Conservation (phyloP, 2,113 vertebrate genomes). For the Hemibagrus wyckioides region DNA sequence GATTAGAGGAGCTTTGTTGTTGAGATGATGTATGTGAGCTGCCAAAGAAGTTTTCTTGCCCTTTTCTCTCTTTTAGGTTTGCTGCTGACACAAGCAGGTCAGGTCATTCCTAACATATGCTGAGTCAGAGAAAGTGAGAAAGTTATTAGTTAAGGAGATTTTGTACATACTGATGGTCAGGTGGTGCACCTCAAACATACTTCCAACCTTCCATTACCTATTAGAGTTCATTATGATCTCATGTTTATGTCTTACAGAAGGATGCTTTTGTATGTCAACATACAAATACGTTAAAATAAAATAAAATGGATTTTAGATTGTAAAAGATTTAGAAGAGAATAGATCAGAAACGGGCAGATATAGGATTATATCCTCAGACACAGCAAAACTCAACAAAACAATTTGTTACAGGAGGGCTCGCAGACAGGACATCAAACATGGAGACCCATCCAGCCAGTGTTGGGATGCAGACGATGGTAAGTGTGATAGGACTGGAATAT, state of each 20-base stretch:
- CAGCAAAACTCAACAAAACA: not conserved
- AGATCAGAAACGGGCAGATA: not conserved
- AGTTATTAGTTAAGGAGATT: not conserved
- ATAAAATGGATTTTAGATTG: not conserved
- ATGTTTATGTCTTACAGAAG: not conserved
- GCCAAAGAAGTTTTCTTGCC: conserved; percentile 53
- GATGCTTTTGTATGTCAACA: not conserved
- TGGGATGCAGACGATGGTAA: conserved; percentile 94
- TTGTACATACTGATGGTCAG: conserved; percentile 1
- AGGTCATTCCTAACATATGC: conserved; percentile 52
- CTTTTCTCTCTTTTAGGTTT: conserved; percentile 50
- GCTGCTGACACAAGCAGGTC: conserved; percentile 55
- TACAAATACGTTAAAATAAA: not conserved
- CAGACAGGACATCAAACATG: conserved; percentile 95
- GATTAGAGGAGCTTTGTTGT: conserved; percentile 56
- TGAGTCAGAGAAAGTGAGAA: conserved; percentile 47
- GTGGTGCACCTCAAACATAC: not conserved
- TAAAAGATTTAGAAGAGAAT: not conserved
- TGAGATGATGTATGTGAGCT: conserved; percentile 57
- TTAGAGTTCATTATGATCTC: not conserved
- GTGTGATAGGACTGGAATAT: conserved; percentile 55
- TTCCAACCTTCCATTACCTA: not conserved
- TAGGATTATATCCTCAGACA: not conserved
- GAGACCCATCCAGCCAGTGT: conserved; percentile 92
- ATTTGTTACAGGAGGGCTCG: conserved; percentile 81